Conservation (phyloP, 2,888 invertebrate genomes). For the Exephanes ischioxanthus region DNA sequence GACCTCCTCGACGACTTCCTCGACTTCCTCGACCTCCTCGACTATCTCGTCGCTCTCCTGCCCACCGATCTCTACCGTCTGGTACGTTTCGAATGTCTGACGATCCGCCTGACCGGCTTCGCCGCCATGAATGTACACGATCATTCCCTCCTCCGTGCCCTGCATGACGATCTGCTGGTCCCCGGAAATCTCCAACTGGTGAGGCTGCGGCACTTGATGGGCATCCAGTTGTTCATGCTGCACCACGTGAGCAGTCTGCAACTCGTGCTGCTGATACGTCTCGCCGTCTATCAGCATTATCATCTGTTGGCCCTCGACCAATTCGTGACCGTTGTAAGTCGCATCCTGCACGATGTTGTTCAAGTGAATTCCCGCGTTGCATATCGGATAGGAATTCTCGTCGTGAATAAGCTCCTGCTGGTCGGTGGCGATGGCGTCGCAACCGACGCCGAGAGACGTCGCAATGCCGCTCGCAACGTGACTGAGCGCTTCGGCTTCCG, state of each 20-base stretch:
- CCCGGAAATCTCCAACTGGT: slow-evolving; percentile 78
- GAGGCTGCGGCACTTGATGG: slow-evolving; percentile 76
- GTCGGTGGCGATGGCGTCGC: slow-evolving; percentile 87
- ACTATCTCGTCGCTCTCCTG: slow-evolving; percentile 50
- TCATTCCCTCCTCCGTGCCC: slow-evolving; percentile 80
- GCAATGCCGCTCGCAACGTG: slow-evolving; percentile 87
- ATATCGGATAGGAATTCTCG: slow-evolving; percentile 75
- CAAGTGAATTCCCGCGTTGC: slow-evolving; percentile 71
- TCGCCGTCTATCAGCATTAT: slow-evolving; percentile 82
- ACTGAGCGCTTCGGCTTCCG: slow-evolving; percentile 86
- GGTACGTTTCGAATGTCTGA: slow-evolving; percentile 69
- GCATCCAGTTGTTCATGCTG: slow-evolving; percentile 77
- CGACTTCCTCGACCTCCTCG: slow-evolving; percentile 69
- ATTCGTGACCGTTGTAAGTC: slow-evolving; percentile 83
- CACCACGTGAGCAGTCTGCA: slow-evolving; percentile 67
- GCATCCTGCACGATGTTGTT: slow-evolving; percentile 72
- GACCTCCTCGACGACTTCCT: slow-evolving; percentile 82
- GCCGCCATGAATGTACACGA: slow-evolving; percentile 81
- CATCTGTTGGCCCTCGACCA: slow-evolving; percentile 82
- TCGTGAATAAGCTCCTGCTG: slow-evolving; percentile 83
- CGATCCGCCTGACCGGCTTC: slow-evolving; percentile 74
- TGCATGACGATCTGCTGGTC: slow-evolving; percentile 82
- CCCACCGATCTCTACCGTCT: slow-evolving; percentile 65
- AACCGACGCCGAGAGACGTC: slow-evolving; percentile 86
- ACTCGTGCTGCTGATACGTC: slow-evolving; percentile 74